Conservation (phyloP, 2,797 vertebrate species). For the Chromis chromis region DNA sequence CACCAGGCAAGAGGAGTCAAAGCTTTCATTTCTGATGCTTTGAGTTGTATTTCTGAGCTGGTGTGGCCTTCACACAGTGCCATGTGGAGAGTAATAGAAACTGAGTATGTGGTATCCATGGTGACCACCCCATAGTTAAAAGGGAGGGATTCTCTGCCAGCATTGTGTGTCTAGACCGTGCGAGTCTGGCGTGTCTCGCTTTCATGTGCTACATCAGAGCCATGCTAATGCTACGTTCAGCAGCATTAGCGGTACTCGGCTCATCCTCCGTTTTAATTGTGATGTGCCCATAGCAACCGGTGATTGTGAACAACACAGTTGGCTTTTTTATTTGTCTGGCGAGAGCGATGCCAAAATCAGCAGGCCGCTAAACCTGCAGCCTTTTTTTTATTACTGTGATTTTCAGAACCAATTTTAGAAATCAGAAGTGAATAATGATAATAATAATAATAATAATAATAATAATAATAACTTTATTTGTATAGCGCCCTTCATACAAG, state of each 20-base stretch:
- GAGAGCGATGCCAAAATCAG: conserved; percentile 42
- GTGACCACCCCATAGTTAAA: conserved; percentile 69
- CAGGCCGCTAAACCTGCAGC: conserved; percentile 48
- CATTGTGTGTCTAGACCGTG: conserved; percentile 73
- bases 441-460: too few relatives aligned
- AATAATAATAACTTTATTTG: too few relatives aligned
- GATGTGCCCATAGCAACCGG: conserved; percentile 63
- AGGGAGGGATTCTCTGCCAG: conserved; percentile 63
- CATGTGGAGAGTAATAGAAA: conserved; percentile 67
- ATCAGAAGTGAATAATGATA: conserved; percentile 28
- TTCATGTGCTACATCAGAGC: conserved; percentile 79
- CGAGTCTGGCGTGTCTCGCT: conserved; percentile 61
- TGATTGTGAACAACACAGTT: conserved; percentile 46
- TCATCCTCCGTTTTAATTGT: conserved; percentile 53
- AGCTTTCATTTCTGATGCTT: conserved; percentile 69
- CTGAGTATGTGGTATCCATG: conserved; percentile 78
- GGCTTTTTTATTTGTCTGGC: conserved; percentile 47
- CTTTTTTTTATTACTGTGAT: conserved; percentile 18
- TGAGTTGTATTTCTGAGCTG: conserved; percentile 66
- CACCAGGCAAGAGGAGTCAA: conserved; percentile 32
- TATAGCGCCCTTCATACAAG: too few relatives aligned
- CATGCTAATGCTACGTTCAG: conserved; percentile 77
- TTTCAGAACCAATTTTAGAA: conserved; percentile 45
- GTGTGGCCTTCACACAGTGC: conserved; percentile 70
- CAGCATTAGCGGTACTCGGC: conserved; percentile 59